Evolutionary conservation across 2,113 vertebrate genomes (phyloP).

Genomic region (Microtus richardsoni): DNA sequence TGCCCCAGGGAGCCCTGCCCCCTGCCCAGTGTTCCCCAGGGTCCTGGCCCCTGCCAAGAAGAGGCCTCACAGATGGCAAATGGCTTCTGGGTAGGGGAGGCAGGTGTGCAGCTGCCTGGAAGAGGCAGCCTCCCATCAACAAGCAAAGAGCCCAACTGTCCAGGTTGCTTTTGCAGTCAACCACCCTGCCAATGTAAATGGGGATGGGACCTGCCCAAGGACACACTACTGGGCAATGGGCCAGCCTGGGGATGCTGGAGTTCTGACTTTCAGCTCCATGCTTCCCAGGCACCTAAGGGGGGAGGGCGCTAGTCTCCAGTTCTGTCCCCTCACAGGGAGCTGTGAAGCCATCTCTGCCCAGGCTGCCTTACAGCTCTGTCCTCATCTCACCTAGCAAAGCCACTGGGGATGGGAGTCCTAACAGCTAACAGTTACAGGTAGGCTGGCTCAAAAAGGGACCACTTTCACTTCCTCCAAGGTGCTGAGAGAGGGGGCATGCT

Average conservation of each 20-base stretch:
- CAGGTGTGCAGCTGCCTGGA: neutral
- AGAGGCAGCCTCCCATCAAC: neutral
- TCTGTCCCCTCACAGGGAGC: neutral
- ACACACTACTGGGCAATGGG: neutral
- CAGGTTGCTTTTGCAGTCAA: neutral
- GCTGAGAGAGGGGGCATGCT: neutral
- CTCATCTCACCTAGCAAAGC: neutral
- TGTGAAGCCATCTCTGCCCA: neutral
- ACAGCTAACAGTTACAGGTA: neutral
- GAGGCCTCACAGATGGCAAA: constrained; percentile 1
- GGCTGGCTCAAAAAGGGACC: neutral
- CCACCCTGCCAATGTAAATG: neutral
- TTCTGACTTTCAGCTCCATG: neutral
- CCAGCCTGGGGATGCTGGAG: neutral
- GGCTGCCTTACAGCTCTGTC: neutral
- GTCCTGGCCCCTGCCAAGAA: neutral
- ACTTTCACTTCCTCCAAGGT: neutral
- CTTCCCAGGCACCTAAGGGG: no score
- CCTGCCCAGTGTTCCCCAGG: neutral
- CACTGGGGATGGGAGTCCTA: neutral
- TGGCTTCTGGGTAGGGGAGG: constrained; percentile 3
- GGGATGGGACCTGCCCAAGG: neutral
- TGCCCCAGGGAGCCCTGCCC: constrained; percentile 22
- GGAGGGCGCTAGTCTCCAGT: neutral
- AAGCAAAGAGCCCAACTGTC: neutral